These are phyloP conservation scores for Drosophila multiciliata DNA, from an alignment of 2,888 invertebrate species.

Conservation along the genomic window DNA sequence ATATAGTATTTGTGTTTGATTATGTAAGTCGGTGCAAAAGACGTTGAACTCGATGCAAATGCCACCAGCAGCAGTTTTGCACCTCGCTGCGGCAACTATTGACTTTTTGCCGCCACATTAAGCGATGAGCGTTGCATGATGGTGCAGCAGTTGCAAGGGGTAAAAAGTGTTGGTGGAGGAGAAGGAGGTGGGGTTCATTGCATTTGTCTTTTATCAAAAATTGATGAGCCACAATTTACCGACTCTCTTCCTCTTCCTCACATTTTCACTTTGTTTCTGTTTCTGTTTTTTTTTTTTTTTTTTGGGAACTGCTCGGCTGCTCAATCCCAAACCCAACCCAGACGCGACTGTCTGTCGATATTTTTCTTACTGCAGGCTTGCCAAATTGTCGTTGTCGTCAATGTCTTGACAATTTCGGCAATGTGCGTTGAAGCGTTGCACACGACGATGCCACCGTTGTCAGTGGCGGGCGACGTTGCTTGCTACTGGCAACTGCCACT, in stretches of 20 bases:
- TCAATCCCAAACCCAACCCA: conserved; percentile 5
- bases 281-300: background rate
- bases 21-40: conserved; percentile 1
- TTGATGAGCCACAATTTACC: conserved; percentile 66
- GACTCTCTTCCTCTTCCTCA: conserved; percentile 14
- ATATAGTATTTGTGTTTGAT: conserved; percentile 8
- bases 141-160: background rate
- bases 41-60: conserved; percentile 11
- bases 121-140: conserved; percentile 29
- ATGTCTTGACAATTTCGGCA: conserved; percentile 74
- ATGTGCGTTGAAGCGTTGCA: conserved; percentile 69
- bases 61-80: conserved; percentile 49
- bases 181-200: background rate
- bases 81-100: conserved; percentile 64
- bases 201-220: conserved; percentile 41
- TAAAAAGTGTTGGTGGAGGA: background rate
- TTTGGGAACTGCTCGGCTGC: background rate
- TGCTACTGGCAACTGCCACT: background rate
- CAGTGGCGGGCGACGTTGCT: conserved; percentile 2
- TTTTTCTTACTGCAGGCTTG: conserved; percentile 11
- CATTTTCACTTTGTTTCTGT: background rate
- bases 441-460: conserved; percentile 31
- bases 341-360: background rate
- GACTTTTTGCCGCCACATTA: conserved; percentile 78
- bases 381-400: conserved; percentile 35